Conservation (phyloP, 1,140 invertebrate genomes). For the Conus betulinus region DNA sequence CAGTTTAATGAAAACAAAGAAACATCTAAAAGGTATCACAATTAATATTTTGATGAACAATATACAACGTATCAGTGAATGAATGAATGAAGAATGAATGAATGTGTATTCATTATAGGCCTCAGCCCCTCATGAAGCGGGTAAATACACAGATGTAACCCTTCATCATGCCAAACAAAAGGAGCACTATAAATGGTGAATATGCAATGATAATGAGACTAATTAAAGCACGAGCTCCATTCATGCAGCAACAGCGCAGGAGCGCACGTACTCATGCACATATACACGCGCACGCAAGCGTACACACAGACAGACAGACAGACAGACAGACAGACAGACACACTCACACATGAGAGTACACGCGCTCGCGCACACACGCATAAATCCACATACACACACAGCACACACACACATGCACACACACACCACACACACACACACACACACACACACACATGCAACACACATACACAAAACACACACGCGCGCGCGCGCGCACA, state of each 20-base stretch:
- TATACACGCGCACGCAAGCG: neutral
- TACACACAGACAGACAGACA: neutral
- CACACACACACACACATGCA: too few species aligned
- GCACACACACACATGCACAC: neutral
- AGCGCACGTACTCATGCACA: neutral
- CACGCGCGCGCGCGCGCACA: too few species aligned
- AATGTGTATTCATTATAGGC: conserved; percentile 33
- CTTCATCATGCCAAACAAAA: neutral
- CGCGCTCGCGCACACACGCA: neutral
- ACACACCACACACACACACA: too few species aligned
- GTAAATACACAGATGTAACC: neutral
- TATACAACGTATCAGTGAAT: too few species aligned
- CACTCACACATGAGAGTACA: neutral
- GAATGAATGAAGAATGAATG: too few species aligned
- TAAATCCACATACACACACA: neutral
- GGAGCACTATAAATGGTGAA: too few species aligned
- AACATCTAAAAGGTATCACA: neutral
- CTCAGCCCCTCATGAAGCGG: neutral
- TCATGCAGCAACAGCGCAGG: neutral
- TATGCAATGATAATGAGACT: too few species aligned
- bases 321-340: too few species aligned
- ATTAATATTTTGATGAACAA: too few species aligned
- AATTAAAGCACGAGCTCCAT: too few species aligned
- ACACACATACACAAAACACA: too few species aligned
- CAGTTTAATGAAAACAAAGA: neutral